phyloP scores from a whole-genome alignment of 2,888 invertebrate species.

The Chrysomela aeneicollis region DNA sequence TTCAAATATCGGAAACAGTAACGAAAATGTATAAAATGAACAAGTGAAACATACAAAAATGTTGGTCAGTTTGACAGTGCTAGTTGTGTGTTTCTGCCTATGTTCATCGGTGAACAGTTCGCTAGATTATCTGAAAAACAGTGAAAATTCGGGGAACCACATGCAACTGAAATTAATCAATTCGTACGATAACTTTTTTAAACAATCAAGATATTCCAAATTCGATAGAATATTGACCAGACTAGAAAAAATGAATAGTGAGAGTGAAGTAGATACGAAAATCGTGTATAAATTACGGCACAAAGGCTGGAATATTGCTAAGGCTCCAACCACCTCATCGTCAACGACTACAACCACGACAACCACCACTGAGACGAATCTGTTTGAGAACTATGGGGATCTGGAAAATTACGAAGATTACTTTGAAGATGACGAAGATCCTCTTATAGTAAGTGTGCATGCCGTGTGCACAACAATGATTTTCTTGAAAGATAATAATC shows the following conservation, averaged over 20 bases:
- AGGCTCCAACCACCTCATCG: conserved; percentile 8
- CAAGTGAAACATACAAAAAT: conserved; percentile 9
- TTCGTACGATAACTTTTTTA: conserved; percentile 24
- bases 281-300: conserved; percentile 32
- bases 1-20: neutral
- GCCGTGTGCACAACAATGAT: no score
- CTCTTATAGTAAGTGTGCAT: conserved; percentile 33
- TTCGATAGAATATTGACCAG: conserved; percentile 46
- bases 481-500: no score
- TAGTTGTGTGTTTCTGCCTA: conserved; percentile 35
- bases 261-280: conserved; percentile 8
- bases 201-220: conserved; percentile 46
- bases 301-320: conserved; percentile 31
- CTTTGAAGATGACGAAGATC: conserved; percentile 33
- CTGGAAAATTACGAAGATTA: conserved; percentile 34
- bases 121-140: conserved; percentile 24
- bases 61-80: conserved; percentile 6
- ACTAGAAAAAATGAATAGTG: conserved; percentile 40
- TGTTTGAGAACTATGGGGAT: conserved; percentile 40
- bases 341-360: conserved; percentile 38
- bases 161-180: conserved; percentile 6
- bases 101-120: conserved; percentile 28
- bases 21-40: neutral
- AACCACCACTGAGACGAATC: conserved; percentile 28
- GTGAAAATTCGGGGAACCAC: conserved; percentile 21